Evolutionary conservation across 1,140 invertebrate species (phyloP).

Genomic region (Dufourea novaeangliae): DNA sequence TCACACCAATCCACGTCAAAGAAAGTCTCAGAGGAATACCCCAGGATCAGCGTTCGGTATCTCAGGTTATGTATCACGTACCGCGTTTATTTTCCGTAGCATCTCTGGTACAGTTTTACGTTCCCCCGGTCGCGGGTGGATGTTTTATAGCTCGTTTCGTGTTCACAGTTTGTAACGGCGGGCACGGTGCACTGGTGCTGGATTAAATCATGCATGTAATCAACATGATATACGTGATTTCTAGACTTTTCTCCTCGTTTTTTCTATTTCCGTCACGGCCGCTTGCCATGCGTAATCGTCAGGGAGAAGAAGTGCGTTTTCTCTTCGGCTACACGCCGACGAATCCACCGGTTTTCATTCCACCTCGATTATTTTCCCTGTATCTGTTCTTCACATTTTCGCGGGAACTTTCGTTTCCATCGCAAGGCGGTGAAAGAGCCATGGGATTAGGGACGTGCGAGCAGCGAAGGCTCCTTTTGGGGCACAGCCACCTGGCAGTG

Average conservation of each 20-base stretch:
- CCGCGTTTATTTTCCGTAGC: neutral
- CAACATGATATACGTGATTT: neutral
- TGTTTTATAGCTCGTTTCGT: neutral
- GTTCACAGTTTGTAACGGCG: neutral
- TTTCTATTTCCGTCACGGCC: slow-evolving; percentile 39
- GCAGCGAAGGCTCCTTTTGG: too few relatives aligned
- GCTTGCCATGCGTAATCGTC: slow-evolving; percentile 43
- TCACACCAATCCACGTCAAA: too few relatives aligned
- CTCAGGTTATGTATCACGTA: too few relatives aligned
- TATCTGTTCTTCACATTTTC: slow-evolving; percentile 6
- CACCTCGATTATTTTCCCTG: neutral
- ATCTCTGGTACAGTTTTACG: too few relatives aligned
- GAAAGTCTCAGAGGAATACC: too few relatives aligned
- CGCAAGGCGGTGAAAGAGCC: neutral
- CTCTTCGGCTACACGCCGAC: neutral
- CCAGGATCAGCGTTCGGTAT: too few relatives aligned
- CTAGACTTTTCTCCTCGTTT: slow-evolving; percentile 4
- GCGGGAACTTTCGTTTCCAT: slow-evolving; percentile 22
- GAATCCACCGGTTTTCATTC: slow-evolving; percentile 1
- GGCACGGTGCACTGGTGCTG: neutral
- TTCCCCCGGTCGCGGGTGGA: neutral
- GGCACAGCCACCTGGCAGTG: slow-evolving; percentile 13
- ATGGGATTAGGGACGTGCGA: slow-evolving; percentile 39
- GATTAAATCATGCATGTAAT: slow-evolving; percentile 35
- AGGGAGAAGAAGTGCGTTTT: slow-evolving; percentile 15